phyloP scores from a whole-genome alignment of 1,140 invertebrate genomes.

The Panagrolaimus sp. region DNA sequence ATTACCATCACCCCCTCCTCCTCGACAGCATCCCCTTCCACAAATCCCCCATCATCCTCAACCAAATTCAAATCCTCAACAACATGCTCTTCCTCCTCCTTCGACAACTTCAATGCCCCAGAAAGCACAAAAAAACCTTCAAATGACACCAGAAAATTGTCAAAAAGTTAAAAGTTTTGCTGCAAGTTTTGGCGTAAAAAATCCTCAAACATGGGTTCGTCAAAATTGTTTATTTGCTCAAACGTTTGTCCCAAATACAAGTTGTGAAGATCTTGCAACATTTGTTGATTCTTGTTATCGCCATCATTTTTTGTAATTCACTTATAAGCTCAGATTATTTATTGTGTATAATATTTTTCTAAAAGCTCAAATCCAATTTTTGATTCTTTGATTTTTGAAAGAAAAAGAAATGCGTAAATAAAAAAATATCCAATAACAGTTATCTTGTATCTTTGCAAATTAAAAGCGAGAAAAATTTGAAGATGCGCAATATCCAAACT shows the following conservation, averaged over 20 bases:
- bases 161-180: conserved; percentile 6
- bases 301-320: conserved; percentile 10
- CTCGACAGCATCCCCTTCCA: too few species aligned
- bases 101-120: background rate
- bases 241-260: conserved; percentile 4
- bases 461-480: too few species aligned
- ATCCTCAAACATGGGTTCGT: conserved; percentile 15
- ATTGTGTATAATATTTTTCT: too few species aligned
- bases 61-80: too few species aligned
- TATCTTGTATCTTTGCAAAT: too few species aligned
- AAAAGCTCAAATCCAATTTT: too few species aligned
- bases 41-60: too few species aligned
- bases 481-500: too few species aligned
- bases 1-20: background rate
- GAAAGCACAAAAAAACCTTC: conserved; percentile 1
- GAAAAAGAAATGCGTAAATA: too few species aligned
- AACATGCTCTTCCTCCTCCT: background rate
- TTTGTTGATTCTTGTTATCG: conserved; percentile 20
- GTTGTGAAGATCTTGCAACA: conserved; percentile 15
- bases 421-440: too few species aligned
- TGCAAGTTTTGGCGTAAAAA: background rate
- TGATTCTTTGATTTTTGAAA: too few species aligned
- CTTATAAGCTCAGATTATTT: background rate
- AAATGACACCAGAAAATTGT: conserved; percentile 17
- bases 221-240: conserved; percentile 18